Percentiles rank a stretch among this genome's conserved stretches.
Evolutionary conservation across 2,113 vertebrate genomes (phyloP).

Genomic region (Pampusana beccarii): DNA sequence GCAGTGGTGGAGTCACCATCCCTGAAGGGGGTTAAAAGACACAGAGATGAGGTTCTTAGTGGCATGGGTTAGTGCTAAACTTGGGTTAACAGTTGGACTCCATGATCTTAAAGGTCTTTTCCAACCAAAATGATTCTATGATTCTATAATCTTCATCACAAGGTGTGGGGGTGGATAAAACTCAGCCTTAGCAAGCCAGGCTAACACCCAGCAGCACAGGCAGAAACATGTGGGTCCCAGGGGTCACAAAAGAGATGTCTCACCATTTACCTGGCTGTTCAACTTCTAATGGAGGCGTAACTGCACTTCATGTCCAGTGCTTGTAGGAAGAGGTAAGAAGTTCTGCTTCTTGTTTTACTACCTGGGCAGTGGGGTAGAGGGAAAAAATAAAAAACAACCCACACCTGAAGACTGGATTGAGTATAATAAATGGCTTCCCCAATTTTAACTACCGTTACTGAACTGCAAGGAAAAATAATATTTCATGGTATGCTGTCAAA

Average conservation of each 20-base stretch:
- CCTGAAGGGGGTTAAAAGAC: no score
- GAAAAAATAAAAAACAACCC: not conserved
- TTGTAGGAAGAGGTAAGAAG: not conserved
- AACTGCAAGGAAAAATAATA: not conserved
- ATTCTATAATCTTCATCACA: not conserved
- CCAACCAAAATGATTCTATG: no score
- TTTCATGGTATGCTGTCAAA: not conserved
- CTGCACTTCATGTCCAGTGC: not conserved
- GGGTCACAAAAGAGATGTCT: not conserved
- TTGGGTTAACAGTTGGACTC: no score
- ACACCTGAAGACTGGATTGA: not conserved
- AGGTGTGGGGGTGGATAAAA: not conserved
- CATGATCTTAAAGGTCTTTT: no score
- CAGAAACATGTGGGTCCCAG: accelerated
- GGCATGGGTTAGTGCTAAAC: no score
- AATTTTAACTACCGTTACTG: not conserved
- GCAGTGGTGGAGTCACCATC: no score
- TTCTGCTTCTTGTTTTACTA: not conserved
- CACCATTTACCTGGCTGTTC: not conserved
- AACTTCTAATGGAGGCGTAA: not conserved
- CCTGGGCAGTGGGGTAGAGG: not conserved
- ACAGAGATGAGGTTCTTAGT: no score
- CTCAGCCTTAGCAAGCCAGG: not conserved
- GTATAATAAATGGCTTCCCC: not conserved
- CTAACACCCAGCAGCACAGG: not conserved